A percentile compares a stretch with the other conserved stretches of the same genome.
phyloP scores from a whole-genome alignment of 2,888 invertebrate species.

The Drosophila vallismaia region DNA sequence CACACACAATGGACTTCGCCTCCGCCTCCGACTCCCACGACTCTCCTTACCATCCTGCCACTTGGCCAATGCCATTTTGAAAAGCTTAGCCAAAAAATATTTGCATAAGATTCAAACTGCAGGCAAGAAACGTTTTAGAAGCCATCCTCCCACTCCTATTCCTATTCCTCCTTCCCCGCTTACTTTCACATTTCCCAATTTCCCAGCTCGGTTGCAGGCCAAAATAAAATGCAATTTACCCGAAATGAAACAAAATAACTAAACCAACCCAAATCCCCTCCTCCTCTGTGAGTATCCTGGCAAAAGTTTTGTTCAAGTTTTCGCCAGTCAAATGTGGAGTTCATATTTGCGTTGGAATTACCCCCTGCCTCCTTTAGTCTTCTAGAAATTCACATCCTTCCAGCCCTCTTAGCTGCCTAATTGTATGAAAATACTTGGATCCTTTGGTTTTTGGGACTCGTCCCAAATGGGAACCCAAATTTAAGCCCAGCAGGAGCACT shows the following conservation, averaged over 20 bases:
- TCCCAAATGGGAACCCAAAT: conserved; percentile 45
- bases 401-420: conserved; percentile 60
- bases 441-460: conserved; percentile 46
- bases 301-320: conserved; percentile 62
- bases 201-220: not conserved
- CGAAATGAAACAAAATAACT: conserved; percentile 66
- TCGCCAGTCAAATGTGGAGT: conserved; percentile 66
- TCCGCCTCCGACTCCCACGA: not conserved
- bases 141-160: not conserved
- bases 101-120: conserved; percentile 76
- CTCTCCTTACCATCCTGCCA: not conserved
- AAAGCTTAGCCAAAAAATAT: conserved; percentile 73
- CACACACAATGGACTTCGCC: conserved; percentile 33
- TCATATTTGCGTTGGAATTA: conserved; percentile 69
- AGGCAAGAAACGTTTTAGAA: conserved; percentile 56
- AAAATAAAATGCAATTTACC: conserved; percentile 55
- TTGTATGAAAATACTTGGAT: conserved; percentile 74
- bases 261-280: not conserved
- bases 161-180: not conserved
- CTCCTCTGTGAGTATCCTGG: conserved; percentile 19
- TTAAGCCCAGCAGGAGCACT: conserved; percentile 39
- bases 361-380: not conserved
- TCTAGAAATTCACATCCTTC: not conserved
- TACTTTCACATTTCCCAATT: not conserved
- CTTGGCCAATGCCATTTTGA: conserved; percentile 54